phyloP scores from a whole-genome alignment of 1,140 invertebrate genomes.

The Drosophila grimshawi region DNA sequence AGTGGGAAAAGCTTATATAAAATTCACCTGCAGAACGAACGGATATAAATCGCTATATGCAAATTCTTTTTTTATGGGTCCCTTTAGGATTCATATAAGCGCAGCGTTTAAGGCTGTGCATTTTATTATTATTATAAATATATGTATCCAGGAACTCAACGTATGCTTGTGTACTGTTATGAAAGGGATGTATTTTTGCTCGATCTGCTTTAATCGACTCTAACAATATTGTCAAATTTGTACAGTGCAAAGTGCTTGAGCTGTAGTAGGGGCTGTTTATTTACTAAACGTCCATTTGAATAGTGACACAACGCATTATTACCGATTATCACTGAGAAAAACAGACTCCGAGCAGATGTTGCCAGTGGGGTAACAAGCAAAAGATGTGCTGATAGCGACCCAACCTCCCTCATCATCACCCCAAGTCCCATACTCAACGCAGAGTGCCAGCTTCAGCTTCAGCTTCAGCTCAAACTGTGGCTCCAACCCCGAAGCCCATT shows the following conservation, averaged over 20 bases:
- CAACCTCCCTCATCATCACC: background rate
- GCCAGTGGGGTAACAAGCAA: conserved; percentile 41
- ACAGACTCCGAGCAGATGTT: conserved; percentile 62
- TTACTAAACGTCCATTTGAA: conserved; percentile 69
- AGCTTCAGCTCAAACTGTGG: background rate
- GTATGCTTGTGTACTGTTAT: background rate
- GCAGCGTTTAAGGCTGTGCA: no score
- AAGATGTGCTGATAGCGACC: conserved; percentile 5
- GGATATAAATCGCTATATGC: no score
- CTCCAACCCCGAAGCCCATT: conserved; percentile 32
- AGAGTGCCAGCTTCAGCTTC: background rate
- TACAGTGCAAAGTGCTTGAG: conserved; percentile 34
- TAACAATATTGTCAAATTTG: background rate
- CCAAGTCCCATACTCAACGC: background rate
- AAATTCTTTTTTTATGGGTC: no score
- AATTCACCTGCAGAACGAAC: no score
- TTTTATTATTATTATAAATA: no score
- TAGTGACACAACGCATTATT: conserved; percentile 75
- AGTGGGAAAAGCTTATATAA: no score
- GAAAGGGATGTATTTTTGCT: background rate
- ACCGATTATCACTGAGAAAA: conserved; percentile 72
- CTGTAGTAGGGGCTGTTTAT: conserved; percentile 62
- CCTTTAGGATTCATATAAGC: no score
- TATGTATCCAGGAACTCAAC: no score
- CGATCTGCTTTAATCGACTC: background rate